A percentile compares a stretch with the other conserved stretches of the same genome.
Evolutionary conservation across 2,113 vertebrate species (phyloP).

Genomic region (Addax nasomaculatus): DNA sequence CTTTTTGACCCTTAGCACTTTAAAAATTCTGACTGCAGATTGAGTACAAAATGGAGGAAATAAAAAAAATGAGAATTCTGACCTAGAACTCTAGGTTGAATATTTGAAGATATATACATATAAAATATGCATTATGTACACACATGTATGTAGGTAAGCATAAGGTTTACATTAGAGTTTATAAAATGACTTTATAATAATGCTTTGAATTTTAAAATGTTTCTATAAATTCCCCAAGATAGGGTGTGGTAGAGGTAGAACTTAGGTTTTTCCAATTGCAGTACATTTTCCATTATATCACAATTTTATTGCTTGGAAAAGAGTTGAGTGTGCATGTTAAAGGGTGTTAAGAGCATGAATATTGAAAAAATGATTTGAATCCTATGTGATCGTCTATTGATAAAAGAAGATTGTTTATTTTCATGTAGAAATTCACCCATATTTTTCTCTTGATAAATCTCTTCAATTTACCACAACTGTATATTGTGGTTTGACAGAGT

Average conservation of each 20-base stretch:
- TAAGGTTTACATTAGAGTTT: background rate
- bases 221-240: background rate
- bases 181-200: background rate
- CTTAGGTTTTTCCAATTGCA: background rate
- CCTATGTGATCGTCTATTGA: background rate
- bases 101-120: background rate
- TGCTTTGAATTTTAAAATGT: slow-evolving; percentile 25
- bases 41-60: background rate
- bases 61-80: slow-evolving; percentile 14
- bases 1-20: background rate
- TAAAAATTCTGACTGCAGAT: slow-evolving; percentile 19
- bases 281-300: background rate
- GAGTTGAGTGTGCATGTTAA: slow-evolving; percentile 5
- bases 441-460: slow-evolving; percentile 27
- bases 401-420: background rate
- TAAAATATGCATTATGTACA: background rate
- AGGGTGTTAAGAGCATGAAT: background rate
- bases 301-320: background rate
- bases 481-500: background rate
- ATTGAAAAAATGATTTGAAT: slow-evolving; percentile 17
- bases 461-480: background rate
- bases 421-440: background rate
- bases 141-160: background rate
- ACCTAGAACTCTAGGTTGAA: slow-evolving; percentile 11
- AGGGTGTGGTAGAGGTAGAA: background rate